These are phyloP conservation scores for Drosophila setosimentum DNA, from an alignment of 2,888 invertebrate species.

Conservation along the genomic window DNA sequence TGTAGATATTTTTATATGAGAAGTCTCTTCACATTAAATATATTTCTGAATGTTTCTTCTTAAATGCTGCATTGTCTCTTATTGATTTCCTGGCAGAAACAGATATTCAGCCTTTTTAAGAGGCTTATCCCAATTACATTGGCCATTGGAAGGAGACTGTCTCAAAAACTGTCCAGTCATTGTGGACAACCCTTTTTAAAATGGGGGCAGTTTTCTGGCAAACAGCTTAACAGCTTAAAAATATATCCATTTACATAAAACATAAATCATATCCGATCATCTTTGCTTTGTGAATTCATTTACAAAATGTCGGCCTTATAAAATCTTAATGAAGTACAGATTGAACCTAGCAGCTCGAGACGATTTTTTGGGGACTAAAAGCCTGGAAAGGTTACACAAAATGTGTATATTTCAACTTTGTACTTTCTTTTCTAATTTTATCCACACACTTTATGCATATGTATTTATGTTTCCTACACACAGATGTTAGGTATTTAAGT, in stretches of 20 bases:
- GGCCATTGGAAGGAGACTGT: constrained; percentile 1
- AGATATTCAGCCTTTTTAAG: constrained; percentile 39
- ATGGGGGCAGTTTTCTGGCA: constrained; percentile 33
- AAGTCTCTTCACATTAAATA: background rate
- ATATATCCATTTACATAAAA: background rate
- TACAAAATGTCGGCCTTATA: constrained; percentile 16
- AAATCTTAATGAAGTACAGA: background rate
- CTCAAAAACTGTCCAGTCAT: constrained; percentile 28
- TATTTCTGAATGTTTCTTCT: background rate
- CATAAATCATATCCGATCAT: background rate
- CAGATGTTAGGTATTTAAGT: background rate
- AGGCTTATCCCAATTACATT: constrained; percentile 53
- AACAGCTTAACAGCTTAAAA: background rate
- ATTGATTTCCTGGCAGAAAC: constrained; percentile 13
- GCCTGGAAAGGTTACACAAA: background rate
- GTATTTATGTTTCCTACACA: background rate
- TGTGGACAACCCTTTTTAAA: constrained; percentile 17
- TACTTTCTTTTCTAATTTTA: background rate
- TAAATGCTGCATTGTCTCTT: background rate
- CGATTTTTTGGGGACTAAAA: background rate
- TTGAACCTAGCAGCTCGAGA: background rate
- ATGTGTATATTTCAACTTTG: background rate
- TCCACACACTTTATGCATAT: background rate
- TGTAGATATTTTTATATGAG: background rate
- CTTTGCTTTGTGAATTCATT: background rate